Base-by-base conservation (phyloP, 2,888 invertebrate species). In the Eristalinus sepulchralis region DNA sequence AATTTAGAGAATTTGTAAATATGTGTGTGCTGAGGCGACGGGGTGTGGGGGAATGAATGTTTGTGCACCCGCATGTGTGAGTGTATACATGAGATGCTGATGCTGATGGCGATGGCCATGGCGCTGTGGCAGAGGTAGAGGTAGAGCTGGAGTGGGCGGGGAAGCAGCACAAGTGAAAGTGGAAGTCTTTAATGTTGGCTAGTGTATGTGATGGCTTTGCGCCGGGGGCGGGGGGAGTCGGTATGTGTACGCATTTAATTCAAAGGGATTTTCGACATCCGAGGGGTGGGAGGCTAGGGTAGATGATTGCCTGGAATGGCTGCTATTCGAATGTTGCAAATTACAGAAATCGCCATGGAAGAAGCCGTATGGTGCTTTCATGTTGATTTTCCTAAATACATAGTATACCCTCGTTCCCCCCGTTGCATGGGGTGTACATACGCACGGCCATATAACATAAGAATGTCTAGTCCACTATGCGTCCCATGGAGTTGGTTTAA, bases 401-500 rank as follows among this genome's bases (percentile, higher is more conserved):
- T 47, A 47, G 39, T 83, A 70, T 86, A 86, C 78, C 66, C 72
- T 62, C 24, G 62, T 39, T 2, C 11, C 13, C 53, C n/a, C 13
- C n/a, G 53, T n/a, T 6, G 3, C 24, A 47, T 6, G 47, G 47
- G 17, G 47, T 17, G 17, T 47, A 17, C 47, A 47, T 47, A 47
- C 39, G n/a, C 47, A 17, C 47, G 47, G 17, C 17, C 47, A 17
- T 72, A 57, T 60, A 75, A 71, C 75, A 83, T 73, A 63, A 79
- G 83, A 79, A 83, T 83, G 86, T 86, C 86, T 86, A 86, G 83
- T 86, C 83, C 86, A 86, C 86, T 86, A 86, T 86, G 83, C 86
- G 80, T 73, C 76, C 75, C 76, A 57, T 79, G 55, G 78, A 82
- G 85, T 85, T 81, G 77, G 85, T 82, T 85, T 78, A 75, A 86